These are phyloP conservation scores for Calyptomena viridis DNA, from an alignment of 2,113 vertebrate species.

Conservation along the genomic window DNA sequence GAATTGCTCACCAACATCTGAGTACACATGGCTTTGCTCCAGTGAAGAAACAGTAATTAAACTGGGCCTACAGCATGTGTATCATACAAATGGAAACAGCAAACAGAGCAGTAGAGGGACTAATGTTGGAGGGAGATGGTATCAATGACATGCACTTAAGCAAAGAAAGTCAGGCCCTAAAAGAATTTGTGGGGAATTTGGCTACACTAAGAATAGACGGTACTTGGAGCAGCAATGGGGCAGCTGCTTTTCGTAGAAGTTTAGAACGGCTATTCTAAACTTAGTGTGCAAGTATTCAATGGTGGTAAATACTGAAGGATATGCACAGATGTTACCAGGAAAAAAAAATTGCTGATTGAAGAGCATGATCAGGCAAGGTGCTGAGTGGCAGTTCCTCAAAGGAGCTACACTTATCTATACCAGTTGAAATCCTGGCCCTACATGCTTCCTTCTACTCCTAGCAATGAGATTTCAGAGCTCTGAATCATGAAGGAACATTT, in stretches of 20 bases:
- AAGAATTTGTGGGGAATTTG: conserved; percentile 33
- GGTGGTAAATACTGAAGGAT: conserved; percentile 2
- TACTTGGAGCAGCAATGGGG: neutral
- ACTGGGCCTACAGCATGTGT: neutral
- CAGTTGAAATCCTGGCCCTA: neutral
- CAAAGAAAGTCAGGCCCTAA: neutral
- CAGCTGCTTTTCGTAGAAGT: conserved; percentile 46
- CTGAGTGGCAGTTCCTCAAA: conserved; percentile 51
- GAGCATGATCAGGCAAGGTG: neutral
- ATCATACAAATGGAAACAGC: neutral
- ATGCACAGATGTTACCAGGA: conserved; percentile 10
- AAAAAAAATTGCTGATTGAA: neutral
- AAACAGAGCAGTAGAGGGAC: neutral
- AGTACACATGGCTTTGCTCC: neutral
- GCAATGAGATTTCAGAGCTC: neutral
- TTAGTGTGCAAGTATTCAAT: neutral
- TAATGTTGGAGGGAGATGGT: neutral
- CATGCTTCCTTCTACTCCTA: neutral
- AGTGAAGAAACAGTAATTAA: neutral
- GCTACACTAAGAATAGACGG: conserved; percentile 29
- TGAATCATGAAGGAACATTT: neutral
- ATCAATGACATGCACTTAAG: neutral
- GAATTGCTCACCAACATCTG: fast-evolving
- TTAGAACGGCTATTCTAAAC: conserved; percentile 1
- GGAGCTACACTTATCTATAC: neutral